A percentile compares a stretch with the other conserved stretches of the same genome.
These are phyloP conservation scores for Physella acuta DNA, from an alignment of 1,140 invertebrate species.

Conservation along the genomic window DNA sequence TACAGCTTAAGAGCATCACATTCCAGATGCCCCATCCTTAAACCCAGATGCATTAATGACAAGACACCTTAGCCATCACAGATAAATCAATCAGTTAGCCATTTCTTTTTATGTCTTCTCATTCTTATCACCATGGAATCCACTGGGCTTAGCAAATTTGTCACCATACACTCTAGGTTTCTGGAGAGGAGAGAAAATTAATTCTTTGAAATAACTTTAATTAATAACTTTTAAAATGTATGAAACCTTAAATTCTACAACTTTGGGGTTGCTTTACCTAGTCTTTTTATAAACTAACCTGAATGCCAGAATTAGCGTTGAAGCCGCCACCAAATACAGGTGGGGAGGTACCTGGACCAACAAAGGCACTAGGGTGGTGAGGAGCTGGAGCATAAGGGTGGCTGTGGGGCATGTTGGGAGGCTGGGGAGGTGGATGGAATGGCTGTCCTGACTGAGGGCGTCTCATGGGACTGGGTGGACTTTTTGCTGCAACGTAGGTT, in stretches of 20 bases:
- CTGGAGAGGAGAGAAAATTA: conserved; percentile 28
- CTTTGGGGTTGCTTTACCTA: background rate
- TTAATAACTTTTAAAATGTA: no score
- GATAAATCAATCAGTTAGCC: background rate
- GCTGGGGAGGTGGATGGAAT: conserved; percentile 38
- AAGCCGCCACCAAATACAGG: conserved; percentile 35
- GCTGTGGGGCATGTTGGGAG: conserved; percentile 35
- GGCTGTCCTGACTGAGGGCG: conserved; percentile 71
- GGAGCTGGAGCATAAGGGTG: conserved; percentile 24
- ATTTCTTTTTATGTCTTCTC: conserved; percentile 38
- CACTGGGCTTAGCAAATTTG: conserved; percentile 51
- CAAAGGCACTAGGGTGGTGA: conserved; percentile 59
- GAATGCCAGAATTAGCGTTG: conserved; percentile 19
- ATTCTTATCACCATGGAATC: conserved; percentile 41
- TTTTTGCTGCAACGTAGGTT: conserved; percentile 41
- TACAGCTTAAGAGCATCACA: no score
- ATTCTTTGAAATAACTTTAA: background rate
- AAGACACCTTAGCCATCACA: no score
- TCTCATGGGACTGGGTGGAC: conserved; percentile 69
- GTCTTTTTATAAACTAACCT: conserved; percentile 15
- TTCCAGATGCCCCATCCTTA: no score
- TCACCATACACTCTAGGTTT: conserved; percentile 39
- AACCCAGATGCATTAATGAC: no score
- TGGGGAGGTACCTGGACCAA: conserved; percentile 44
- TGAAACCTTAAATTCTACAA: no score